Evolutionary conservation across 2,888 invertebrate genomes (phyloP), one percentile per base, ranked within the genome.

Genomic region (Perizoma affinitatum): DNA sequence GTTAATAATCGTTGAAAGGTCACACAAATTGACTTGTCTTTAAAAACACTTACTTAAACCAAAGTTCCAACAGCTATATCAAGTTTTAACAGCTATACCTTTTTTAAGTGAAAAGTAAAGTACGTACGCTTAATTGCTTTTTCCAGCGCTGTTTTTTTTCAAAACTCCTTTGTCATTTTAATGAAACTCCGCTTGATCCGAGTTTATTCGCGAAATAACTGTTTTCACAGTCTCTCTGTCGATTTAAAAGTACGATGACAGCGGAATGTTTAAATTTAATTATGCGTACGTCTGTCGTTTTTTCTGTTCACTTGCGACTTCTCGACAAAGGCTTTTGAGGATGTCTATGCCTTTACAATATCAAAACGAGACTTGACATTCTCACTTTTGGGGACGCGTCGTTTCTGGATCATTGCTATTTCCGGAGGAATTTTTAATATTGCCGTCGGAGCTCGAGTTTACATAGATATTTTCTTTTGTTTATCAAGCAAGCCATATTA

Each of bases 261-360:
- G 69, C 63, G 67, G 66, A 63, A 75, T 72, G 63, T 74, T 71
- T 69, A 69, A 70, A 71, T 74, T 77, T 71, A 72, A 75, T 76
- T 67, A 73, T 73, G 72, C 67, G 44, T 66, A 46, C 57, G 53
- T 33, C 54, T 43, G 49, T 45, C 65, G 44, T 66, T 58, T 56
- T 52, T 65, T 54, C 59, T 46, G 58, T 55, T 53, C 42, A 42
- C 41, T 58, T 47, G 49, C 38, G 41, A 35, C 52, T 48, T 56
- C 48, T 48, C 43, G 38, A 54, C 58, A 58, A 42, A 59, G 44
- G 58, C 46, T 22, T 61, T 54, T 54, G 57, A 51, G 44, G 36
- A 47, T 40, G 58, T 55, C 55, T 54, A 46, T 42, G 6, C 40
- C 41, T 62, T 57, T 38, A 35, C 44, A 46, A 50, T 50, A 38